Evolutionary conservation across 1,140 invertebrate genomes (phyloP), one percentile per base, ranked within the genome.

Genomic region (Pseudachorutes palmiensis): DNA sequence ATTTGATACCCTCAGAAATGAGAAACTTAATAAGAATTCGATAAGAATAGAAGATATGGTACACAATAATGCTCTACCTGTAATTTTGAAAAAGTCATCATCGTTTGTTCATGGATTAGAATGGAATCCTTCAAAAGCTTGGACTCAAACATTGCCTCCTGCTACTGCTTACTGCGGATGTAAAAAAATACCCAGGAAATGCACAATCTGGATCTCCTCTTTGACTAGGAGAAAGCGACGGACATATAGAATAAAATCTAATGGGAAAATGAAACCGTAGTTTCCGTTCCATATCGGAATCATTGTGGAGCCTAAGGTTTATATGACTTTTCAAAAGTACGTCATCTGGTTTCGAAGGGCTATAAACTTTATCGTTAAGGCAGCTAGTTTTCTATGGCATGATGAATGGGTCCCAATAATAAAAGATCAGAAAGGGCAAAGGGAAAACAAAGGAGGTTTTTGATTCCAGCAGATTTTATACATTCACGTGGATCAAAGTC

Each of bases 291-390:
- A 24, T 55, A 3, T 19, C 19, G 19, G 36, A 45, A 45, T 45
- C 9, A 45, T 12, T 12, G 9, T 45, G 36, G 9, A 19, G 9
- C 19, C 36, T 19, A 45, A 45, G 51, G 12, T 55, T 41, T 19
- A 41, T 16, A 16, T 12, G 9, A 14, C 9, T 22, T 26, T 14
- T 55, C 51, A 5, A 12, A 55, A 60, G 65, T 48, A 55, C 60
- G 65, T 65, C 70, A 71, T 62, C 62, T 71, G 70, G 62, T 48
- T 51, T 41, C 22, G 66, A 71, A 71, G 64, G 70, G 59, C 58
- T 45, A 71, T 71, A 71, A 71, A 71, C 66, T 62, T 67, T 51
- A 61, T 24, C 1, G 33, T 26, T 55, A 26, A 22, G 12, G 3
- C 9, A 45, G 9, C 19, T 45, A 12, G 36, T 45, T 19, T 45